These are phyloP conservation scores for Podarcis raffonei DNA, from an alignment of 2,113 vertebrate genomes.

Conservation along the genomic window DNA sequence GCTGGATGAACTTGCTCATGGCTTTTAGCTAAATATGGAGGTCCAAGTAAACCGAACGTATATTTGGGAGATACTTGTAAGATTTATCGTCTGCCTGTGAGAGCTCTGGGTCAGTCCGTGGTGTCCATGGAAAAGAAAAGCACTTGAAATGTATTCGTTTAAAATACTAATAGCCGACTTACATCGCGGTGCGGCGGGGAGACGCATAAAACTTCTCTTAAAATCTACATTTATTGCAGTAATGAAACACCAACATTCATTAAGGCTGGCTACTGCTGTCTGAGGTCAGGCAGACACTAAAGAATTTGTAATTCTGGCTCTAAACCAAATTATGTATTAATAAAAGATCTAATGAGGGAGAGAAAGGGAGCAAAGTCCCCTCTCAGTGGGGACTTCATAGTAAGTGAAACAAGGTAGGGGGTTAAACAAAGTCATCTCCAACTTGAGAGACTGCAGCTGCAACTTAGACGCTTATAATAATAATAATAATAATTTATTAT, in stretches of 20 bases:
- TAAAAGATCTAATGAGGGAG: not conserved
- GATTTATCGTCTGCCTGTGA: not conserved
- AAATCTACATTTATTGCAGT: conserved; percentile 3
- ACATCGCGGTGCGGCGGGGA: not conserved
- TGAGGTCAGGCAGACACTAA: not conserved
- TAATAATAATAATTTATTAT: too few relatives aligned
- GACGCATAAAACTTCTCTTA: conserved; percentile 7
- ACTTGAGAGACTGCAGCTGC: not conserved
- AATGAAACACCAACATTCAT: not conserved
- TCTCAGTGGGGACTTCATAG: not conserved
- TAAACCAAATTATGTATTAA: not conserved
- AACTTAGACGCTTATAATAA: not conserved
- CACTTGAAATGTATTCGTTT: not conserved
- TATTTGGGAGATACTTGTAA: not conserved
- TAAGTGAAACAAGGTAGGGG: not conserved
- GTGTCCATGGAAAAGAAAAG: not conserved
- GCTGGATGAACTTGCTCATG: not conserved
- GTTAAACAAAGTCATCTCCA: not conserved
- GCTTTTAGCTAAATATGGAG: not conserved
- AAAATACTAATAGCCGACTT: not conserved
- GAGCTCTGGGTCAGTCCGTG: not conserved
- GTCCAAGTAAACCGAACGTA: not conserved
- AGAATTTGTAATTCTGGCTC: not conserved
- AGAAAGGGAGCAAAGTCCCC: too few relatives aligned
- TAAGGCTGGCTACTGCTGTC: not conserved